Evolutionary conservation across 2,113 vertebrate genomes (phyloP), one percentile per base, ranked within the genome.

Genomic region (Onychorhynchus coronatus): DNA sequence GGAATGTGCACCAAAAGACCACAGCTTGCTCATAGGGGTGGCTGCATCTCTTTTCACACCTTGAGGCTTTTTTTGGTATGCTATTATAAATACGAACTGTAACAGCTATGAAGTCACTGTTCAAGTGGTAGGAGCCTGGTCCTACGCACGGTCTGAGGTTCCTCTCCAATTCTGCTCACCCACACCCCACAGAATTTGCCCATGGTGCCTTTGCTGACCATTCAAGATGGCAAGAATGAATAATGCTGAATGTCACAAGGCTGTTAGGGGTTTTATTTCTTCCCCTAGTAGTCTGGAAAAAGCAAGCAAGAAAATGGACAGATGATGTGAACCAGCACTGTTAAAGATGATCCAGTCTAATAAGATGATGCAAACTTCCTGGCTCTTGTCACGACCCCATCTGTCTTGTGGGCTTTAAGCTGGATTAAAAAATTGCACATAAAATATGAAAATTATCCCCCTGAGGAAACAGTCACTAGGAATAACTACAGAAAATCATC

Each of bases 111-210:
- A 88, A 76, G 35, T 19, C 5, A 2, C 58, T 53, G 53, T 65
- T 86, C 25, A 53, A 77, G n/a, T 21, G 20, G 22, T 21, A 68
- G 41, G 5, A 84, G 31, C 30, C 78, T 50, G 33, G 47, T 84
- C 35, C 42, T 42, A 1, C 2, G 12, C 0, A 0, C 63, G 41
- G 39, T n/a, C 50, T 37, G 12, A 76, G 11, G 19, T 25, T 83
- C 44, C 52, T 85, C 66, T 72, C 49, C 28, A 62, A 8, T 44
- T 70, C 37, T 33, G 24, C 59, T 81, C 67, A 73, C 28, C 25
- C 41, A 50, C 11, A 46, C 21, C 21, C 35, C 56, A 72, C 63
- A 75, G 33, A 46, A 61, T 42, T 28, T 55, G 18, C 12, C 30
- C 19, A 6, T 6, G 7, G 12, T 72, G 41, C 56, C 39, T 81